phyloP scores from a whole-genome alignment of 2,113 vertebrate genomes.

The Urocynchramus pylzowi region DNA sequence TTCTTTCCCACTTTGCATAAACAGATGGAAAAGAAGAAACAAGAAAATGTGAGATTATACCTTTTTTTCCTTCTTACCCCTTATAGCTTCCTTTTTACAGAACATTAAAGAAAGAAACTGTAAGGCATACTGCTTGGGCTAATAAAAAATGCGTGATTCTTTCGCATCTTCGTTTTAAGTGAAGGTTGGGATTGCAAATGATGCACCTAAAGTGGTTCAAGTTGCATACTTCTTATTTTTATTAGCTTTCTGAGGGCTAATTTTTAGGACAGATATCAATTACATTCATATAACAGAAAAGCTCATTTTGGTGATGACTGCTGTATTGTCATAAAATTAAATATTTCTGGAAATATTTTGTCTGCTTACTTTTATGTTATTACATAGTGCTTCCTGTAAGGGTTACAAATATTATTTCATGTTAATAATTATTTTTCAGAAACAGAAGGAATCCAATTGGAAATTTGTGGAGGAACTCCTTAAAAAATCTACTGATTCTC shows the following conservation, averaged over 20 bases:
- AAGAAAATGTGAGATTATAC: background rate
- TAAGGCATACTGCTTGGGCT: background rate
- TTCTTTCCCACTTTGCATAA: background rate
- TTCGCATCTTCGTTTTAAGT: background rate
- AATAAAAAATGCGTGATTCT: background rate
- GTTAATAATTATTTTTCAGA: constrained; percentile 72
- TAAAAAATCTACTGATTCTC: constrained; percentile 79
- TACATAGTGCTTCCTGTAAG: background rate
- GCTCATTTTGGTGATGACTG: background rate
- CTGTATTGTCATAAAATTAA: background rate
- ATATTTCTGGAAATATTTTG: background rate
- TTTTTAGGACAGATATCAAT: background rate
- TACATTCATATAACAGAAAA: background rate
- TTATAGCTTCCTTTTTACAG: background rate
- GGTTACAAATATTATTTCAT: background rate
- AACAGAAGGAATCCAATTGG: constrained; percentile 85
- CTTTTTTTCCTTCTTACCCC: background rate
- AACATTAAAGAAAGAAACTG: background rate
- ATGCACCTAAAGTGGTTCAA: background rate
- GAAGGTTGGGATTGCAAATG: background rate
- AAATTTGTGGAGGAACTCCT: constrained; percentile 85
- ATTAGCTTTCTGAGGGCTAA: background rate
- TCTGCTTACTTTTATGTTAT: background rate
- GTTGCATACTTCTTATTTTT: background rate
- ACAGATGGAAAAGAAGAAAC: background rate